Evolutionary conservation across 2,797 vertebrate species (phyloP), one percentile per base, ranked within the genome.

Genomic region (Ispidina lecontei): DNA sequence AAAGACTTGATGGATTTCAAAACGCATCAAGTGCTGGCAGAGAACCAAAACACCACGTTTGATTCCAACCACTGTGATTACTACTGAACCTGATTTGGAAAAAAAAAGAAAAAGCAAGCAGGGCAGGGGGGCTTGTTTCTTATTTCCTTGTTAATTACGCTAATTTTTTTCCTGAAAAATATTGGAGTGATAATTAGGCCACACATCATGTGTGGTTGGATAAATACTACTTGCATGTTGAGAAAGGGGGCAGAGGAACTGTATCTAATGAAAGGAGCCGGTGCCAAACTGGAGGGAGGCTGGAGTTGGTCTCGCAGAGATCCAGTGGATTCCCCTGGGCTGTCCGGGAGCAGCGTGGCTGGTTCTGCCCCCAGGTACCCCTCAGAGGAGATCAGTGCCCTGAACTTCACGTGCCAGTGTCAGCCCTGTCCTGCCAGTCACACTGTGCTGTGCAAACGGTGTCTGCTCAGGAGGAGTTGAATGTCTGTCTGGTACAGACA

Each of bases 151-250:
- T 93, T 96, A 94, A 95, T 95, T 86, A 58, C 80, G 29, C 64
- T 70, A 0, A 68, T 54, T 83, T 85, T 76, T 70, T 44, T 56
- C 60, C 18, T 55, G 41, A 76, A 94, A 95, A 93, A 89, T 84
- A 86, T 84, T 63, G 90, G 94, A 82, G 55, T 91, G 82, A 91
- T 79, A 90, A 95, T 80, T 91, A 91, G 91, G 73, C 93, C 93
- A 87, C 71, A 64, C 77, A 85, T 84, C 71, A 81, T 91, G 78
- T 74, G 88, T 83, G 62, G 52, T 79, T 94, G 55, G 35, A 52
- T 91, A 93, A 82, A 94, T 91, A 72, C 47, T 90, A 84, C 68
- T 93, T 92, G 67, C 26, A 70, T 65, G 54, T 84, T 94, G 76
- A 84, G 77, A 94, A 87, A 89, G 39, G 52, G 77, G 92, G 93